phyloP scores from a whole-genome alignment of 2,797 vertebrate species.

The Acanthis flammea region DNA sequence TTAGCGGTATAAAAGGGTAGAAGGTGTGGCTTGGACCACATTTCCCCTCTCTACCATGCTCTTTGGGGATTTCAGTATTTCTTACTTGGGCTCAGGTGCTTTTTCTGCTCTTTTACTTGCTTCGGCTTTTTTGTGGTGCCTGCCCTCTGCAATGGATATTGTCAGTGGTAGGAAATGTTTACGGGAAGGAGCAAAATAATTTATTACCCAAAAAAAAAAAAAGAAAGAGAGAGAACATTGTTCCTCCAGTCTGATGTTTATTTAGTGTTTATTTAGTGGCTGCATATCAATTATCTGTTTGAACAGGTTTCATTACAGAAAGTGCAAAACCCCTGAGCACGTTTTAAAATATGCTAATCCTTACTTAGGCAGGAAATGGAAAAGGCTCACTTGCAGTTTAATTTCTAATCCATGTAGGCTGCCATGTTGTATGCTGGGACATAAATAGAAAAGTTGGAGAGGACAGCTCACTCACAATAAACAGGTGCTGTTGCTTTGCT shows the following conservation, averaged over 20 bases:
- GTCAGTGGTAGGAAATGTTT: background rate
- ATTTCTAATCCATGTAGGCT: conserved; percentile 66
- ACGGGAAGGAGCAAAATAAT: background rate
- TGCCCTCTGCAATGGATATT: background rate
- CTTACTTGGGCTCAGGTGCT: background rate
- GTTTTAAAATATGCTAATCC: conserved; percentile 64
- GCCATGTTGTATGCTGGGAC: conserved; percentile 40
- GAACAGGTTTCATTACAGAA: conserved; percentile 66
- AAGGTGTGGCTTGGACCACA: background rate
- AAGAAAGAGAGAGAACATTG: background rate
- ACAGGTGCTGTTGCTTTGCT: conserved; percentile 26
- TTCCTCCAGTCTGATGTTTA: conserved; percentile 30
- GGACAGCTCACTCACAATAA: conserved; percentile 17
- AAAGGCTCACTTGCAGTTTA: conserved; percentile 64
- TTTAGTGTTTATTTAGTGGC: conserved; percentile 59
- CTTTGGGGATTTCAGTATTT: background rate
- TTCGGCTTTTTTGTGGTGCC: background rate
- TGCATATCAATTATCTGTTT: conserved; percentile 61
- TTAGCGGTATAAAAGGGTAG: background rate
- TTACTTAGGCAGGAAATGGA: conserved; percentile 51
- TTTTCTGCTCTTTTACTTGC: background rate
- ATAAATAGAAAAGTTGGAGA: conserved; percentile 56
- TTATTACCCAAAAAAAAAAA: background rate
- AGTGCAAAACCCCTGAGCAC: conserved; percentile 6
- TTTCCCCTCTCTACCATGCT: background rate